Conservation (phyloP, 37 sponge, comb jelly and placozoan genomes). For the Haliclona indistincta region DNA sequence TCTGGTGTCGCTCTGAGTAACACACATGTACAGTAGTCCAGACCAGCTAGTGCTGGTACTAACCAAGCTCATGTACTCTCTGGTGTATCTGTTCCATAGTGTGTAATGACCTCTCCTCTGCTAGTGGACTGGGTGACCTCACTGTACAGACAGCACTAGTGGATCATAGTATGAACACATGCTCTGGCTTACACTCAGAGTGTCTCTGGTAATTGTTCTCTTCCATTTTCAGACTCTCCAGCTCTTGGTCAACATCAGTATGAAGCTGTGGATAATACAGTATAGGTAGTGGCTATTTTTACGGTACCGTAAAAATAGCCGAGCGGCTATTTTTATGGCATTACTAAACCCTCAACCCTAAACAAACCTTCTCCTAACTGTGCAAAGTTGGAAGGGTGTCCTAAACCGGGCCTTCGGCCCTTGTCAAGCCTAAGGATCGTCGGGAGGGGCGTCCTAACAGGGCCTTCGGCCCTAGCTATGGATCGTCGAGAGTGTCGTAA, state of each 20-base stretch:
- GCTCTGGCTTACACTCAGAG: not conserved
- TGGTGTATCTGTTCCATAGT: conserved; percentile 27
- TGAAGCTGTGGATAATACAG: conserved; percentile 1
- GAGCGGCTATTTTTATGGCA: no score
- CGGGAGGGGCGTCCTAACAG: no score
- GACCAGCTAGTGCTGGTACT: not conserved
- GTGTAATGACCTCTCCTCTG: not conserved
- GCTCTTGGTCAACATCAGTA: conserved; percentile 35
- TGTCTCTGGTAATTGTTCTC: conserved; percentile 22
- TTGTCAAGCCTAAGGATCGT: no score
- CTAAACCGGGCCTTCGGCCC: no score
- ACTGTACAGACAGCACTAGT: not conserved
- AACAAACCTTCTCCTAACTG: no score
- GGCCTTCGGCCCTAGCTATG: no score
- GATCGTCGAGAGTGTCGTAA: no score
- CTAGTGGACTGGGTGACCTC: not conserved
- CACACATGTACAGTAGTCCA: not conserved
- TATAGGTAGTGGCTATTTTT: no score
- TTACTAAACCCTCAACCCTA: no score
- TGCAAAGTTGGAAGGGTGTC: no score
- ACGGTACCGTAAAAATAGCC: no score
- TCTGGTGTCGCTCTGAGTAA: conserved; percentile 35
- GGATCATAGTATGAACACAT: not conserved
- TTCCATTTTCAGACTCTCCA: conserved; percentile 44
- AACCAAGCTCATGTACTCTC: conserved; percentile 23